Conservation (phyloP, 35 echinoderm and acorn worm genomes). For the Apostichopus californicus region DNA sequence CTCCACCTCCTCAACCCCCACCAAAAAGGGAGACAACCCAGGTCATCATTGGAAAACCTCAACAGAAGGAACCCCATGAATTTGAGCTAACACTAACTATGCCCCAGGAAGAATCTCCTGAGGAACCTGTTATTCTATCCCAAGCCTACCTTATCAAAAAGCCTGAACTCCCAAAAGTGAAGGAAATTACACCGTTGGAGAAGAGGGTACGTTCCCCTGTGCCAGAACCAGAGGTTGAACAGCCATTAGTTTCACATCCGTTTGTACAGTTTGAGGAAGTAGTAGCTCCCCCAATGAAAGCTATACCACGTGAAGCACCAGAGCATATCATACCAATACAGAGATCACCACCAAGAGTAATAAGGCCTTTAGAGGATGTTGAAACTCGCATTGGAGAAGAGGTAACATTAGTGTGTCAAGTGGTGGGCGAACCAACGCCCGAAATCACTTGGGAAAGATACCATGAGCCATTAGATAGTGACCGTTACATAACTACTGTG, state of each 20-base stretch:
- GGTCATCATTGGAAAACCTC: conserved; percentile 22
- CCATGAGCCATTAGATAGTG: conserved; percentile 65
- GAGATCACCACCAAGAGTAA: conserved; percentile 57
- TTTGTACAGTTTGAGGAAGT: conserved; percentile 43
- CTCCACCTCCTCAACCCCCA: not conserved
- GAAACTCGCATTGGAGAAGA: conserved; percentile 70
- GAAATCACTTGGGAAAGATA: conserved; percentile 80
- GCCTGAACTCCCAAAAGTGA: not conserved
- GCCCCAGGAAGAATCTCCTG: conserved; percentile 47
- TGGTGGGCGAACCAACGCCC: conserved; percentile 78
- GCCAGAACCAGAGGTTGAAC: conserved; percentile 32
- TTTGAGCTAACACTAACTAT: conserved; percentile 50
- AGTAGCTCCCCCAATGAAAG: conserved; percentile 46
- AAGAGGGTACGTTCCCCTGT: conserved; percentile 17
- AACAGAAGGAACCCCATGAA: conserved; percentile 44
- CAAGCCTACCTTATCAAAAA: conserved; percentile 36
- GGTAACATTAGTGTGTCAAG: conserved; percentile 63
- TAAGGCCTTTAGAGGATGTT: conserved; percentile 77
- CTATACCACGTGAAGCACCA: conserved; percentile 33
- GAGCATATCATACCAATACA: conserved; percentile 59
- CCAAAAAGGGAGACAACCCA: conserved; percentile 42
- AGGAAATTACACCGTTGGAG: conserved; percentile 18
- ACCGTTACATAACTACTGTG: conserved; percentile 65
- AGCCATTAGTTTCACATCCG: conserved; percentile 47
- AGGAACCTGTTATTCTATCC: conserved; percentile 43